Evolutionary conservation across 2,113 vertebrate genomes (phyloP), one percentile per base, ranked within the genome.

Genomic region (Lamprotornis superbus): DNA sequence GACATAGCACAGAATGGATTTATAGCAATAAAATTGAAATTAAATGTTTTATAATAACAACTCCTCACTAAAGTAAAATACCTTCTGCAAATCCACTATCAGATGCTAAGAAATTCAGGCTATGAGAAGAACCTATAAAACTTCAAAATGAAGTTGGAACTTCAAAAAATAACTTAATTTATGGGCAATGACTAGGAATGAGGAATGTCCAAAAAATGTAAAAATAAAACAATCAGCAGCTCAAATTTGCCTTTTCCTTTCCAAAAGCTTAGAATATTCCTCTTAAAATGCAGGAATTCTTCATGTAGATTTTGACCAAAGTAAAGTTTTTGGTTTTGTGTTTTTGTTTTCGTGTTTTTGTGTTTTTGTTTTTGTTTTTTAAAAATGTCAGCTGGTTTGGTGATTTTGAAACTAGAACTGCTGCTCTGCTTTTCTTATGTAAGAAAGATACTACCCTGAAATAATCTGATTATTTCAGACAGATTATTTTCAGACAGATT

Each of bases 271-370:
- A 42, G 9, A 91, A 60, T 1, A 64, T 21, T 68, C 13, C 2
- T 71, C 50, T 52, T 75, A 52, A 59, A 74, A 33, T 50, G 18
- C 6, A 86, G 13, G 15, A 74, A 63, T 39, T 81, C 23, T 67
- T 8, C 11, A 39, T 17, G 4, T 10, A 63, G 25, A 37, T 71
- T 87, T 94, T 88, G 21, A 81, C 10, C 4, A 64, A 83, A 44
- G 4, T 47, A 12, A 22, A 11, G 1, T 18, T 94, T 47, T 71
- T 9, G 1, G 1, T 69, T 30, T 52, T 50, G 3, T 12, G 1
- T 19, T 93, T 49, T 68, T 49, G 5, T 13, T 49, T 47, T 14
- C 8, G 47, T 7, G 1, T 1, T 69, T 30, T 52, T 39, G 2
- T 94, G 8, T 12, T 47, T 47, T 25, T 49, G 47, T 14, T 14